Percentiles rank a stretch among this genome's conserved stretches.
phyloP scores from a whole-genome alignment of 2,113 vertebrate genomes.

The Mesitornis unicolor region DNA sequence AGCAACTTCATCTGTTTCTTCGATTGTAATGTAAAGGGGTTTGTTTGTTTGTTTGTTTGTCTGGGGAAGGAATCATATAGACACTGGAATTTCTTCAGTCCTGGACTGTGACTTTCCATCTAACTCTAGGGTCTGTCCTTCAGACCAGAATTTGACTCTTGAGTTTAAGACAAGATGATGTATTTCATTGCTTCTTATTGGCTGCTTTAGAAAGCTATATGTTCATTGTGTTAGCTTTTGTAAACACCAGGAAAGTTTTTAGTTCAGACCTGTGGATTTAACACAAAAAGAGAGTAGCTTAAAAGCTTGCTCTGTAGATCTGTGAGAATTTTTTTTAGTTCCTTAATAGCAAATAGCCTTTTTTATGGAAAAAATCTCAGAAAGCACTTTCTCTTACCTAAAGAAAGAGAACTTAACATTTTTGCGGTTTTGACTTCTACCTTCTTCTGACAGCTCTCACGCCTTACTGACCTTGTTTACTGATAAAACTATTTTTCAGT shows the following conservation, averaged over 20 bases:
- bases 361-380: background rate
- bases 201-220: background rate
- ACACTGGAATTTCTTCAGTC: background rate
- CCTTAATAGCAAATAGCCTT: background rate
- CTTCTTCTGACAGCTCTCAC: background rate
- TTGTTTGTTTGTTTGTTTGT: background rate
- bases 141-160: background rate
- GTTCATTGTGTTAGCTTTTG: background rate
- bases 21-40: background rate
- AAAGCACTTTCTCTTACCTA: background rate
- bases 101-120: background rate
- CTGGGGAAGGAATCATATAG: background rate
- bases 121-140: background rate
- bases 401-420: background rate
- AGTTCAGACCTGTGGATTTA: background rate
- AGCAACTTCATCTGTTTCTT: background rate
- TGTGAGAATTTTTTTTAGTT: background rate
- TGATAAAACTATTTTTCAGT: background rate
- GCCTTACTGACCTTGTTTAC: background rate
- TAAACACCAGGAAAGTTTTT: background rate
- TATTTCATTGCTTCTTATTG: background rate
- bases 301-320: background rate
- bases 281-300: background rate
- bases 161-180: background rate
- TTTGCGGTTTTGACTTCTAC: background rate